These are phyloP conservation scores for Chymomyza costata DNA, from an alignment of 1,140 invertebrate species.

Conservation along the genomic window DNA sequence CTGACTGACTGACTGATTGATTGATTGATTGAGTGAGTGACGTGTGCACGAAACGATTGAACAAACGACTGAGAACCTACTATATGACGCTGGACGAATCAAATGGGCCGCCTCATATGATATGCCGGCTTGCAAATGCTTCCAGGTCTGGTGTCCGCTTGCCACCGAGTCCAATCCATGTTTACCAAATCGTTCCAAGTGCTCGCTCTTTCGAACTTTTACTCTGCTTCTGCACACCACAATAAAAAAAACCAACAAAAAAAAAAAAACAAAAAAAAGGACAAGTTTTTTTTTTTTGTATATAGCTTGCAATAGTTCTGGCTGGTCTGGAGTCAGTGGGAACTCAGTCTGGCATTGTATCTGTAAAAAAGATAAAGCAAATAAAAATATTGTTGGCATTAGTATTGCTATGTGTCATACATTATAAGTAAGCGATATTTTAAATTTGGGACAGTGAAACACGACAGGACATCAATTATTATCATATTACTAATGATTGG, in stretches of 20 bases:
- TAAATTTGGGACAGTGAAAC: no score
- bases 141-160: constrained; percentile 56
- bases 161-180: constrained; percentile 75
- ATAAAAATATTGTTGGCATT: no score
- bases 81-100: constrained; percentile 42
- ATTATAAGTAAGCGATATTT: no score
- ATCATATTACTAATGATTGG: no score
- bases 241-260: constrained; percentile 32
- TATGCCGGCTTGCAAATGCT: constrained; percentile 49
- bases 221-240: constrained; percentile 28
- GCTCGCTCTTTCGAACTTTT: constrained; percentile 9
- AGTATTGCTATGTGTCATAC: no score
- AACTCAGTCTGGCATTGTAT: no score
- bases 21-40: constrained; percentile 11
- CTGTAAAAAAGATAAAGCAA: no score
- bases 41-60: constrained; percentile 10
- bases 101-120: constrained; percentile 62
- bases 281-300: no score
- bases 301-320: no score
- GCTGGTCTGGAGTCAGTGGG: no score
- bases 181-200: constrained; percentile 31
- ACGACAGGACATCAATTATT: no score
- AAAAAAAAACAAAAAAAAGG: no score
- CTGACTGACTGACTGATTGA: constrained; percentile 21
- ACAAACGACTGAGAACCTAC: constrained; percentile 30